phyloP scores from a whole-genome alignment of 2,888 invertebrate species.

The Lithophane socia region DNA sequence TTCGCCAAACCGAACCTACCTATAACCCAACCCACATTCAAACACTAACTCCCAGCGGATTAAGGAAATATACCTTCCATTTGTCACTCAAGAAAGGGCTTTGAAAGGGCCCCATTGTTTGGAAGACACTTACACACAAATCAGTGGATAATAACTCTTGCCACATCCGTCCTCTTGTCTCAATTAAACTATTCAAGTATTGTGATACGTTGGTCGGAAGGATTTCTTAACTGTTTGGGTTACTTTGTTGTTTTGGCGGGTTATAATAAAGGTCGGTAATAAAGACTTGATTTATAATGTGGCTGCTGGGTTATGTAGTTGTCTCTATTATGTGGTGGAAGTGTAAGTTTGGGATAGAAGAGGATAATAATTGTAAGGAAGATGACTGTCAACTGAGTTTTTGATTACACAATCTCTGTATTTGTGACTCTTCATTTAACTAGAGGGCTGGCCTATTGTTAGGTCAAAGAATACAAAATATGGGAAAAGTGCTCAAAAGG shows the following conservation, averaged over 20 bases:
- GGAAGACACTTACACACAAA: constrained; percentile 76
- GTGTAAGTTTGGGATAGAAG: constrained; percentile 13
- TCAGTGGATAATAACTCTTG: constrained; percentile 67
- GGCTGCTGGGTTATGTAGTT: constrained; percentile 1
- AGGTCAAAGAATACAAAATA: too few relatives aligned
- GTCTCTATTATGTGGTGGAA: constrained; percentile 29
- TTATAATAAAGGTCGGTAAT: constrained; percentile 33
- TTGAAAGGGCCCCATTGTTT: constrained; percentile 82
- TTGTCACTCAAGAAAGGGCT: constrained; percentile 86
- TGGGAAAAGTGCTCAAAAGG: too few relatives aligned
- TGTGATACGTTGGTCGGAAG: constrained; percentile 61
- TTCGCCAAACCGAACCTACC: constrained; percentile 43
- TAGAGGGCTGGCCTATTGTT: too few relatives aligned
- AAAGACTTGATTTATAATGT: constrained; percentile 54
- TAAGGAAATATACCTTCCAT: constrained; percentile 85
- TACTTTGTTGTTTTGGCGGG: constrained; percentile 49
- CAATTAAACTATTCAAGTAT: constrained; percentile 65
- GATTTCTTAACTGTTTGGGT: constrained; percentile 56
- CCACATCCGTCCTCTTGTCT: constrained; percentile 59
- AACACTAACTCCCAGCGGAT: constrained; percentile 76
- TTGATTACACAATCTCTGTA: not conserved
- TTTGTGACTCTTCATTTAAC: too few relatives aligned
- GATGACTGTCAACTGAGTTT: not conserved
- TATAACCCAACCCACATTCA: constrained; percentile 54
- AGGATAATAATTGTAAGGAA: not conserved